Base-by-base conservation (phyloP, 2,888 invertebrate species). In the Ormyrus labotus region DNA sequence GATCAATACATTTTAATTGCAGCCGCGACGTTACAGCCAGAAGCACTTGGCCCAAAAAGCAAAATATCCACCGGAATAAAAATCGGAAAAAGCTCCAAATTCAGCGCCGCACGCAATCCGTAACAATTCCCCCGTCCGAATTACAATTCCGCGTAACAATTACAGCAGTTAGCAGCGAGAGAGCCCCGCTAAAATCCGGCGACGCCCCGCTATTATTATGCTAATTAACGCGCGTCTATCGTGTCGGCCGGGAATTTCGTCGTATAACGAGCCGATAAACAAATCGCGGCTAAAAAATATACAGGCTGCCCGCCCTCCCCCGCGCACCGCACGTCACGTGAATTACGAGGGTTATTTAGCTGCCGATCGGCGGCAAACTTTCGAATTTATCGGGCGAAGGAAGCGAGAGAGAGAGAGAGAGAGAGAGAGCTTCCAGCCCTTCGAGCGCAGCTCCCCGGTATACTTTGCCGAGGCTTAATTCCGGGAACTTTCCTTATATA, bases 301-400 rank as follows among this genome's bases (percentile, higher is more conserved):
- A 65, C 6, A 67, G 10, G 53, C 19, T 19, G 19, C 19, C 1
- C 19, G 19, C 19, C 1, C 19, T 19, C 19, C 19, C 19, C 19
- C 19, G 19, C 19, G 0, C 19, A 19, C 13, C 55, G 50, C 58
- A 4, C 13, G 48, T 19, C 63, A 6, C 13, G 47, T 61, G 67
- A 78, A 61, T 78, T 78, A 68, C 78, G 78, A 61, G 51, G 19
- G 68, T 63, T 78, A 73, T 68, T 78, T 78, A 72, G 57, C 72
- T 34, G 34, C 63, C 67, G 72, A 65, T 73, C 78, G 78, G 63
- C 67, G 65, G n/a, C 68, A 69, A 79, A 73, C 61, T 79, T 79
- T 73, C 67, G 61, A 78, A 73, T 73, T 79, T 79, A 73, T 79
- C 60, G 58, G 67, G 19, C 45, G 61, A 19, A 19, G 19, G 48